Evolutionary conservation across 2,113 vertebrate species (phyloP).

Genomic region (Grammatotria lemairii): DNA sequence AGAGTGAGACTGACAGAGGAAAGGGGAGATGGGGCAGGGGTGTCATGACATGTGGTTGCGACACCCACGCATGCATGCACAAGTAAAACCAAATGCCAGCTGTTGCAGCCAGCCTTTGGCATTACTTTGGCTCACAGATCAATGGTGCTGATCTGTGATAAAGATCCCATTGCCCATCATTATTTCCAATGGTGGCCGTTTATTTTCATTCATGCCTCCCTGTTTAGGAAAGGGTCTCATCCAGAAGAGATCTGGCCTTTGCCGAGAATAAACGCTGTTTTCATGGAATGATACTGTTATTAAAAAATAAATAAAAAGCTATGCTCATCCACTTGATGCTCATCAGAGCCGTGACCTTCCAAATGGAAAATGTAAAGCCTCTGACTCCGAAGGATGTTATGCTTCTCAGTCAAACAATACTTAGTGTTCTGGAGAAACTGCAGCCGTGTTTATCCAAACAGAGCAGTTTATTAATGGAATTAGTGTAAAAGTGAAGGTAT

Average conservation of each 20-base stretch:
- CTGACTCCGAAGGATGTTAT: neutral
- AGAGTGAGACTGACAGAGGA: neutral
- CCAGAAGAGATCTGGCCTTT: constrained; percentile 11
- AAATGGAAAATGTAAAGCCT: neutral
- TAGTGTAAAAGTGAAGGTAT: neutral
- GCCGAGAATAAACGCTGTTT: neutral
- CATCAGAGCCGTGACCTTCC: neutral
- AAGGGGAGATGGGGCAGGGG: neutral
- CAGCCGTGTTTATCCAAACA: constrained; percentile 42
- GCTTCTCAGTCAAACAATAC: constrained; percentile 30
- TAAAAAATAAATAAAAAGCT: neutral
- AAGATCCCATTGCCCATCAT: neutral
- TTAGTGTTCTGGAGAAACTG: neutral
- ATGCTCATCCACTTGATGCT: neutral
- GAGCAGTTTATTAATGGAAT: constrained; percentile 29
- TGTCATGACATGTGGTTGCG: neutral
- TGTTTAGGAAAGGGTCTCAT: neutral
- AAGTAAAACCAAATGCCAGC: neutral
- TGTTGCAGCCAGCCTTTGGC: neutral
- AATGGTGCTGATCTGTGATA: constrained; percentile 8
- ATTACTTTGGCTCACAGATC: constrained; percentile 25
- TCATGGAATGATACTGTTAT: neutral
- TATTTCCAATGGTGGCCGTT: neutral
- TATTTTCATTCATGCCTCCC: constrained; percentile 17
- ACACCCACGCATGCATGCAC: neutral